phyloP scores from a whole-genome alignment of 2,113 vertebrate species.

The Lichenostomus cassidix region DNA sequence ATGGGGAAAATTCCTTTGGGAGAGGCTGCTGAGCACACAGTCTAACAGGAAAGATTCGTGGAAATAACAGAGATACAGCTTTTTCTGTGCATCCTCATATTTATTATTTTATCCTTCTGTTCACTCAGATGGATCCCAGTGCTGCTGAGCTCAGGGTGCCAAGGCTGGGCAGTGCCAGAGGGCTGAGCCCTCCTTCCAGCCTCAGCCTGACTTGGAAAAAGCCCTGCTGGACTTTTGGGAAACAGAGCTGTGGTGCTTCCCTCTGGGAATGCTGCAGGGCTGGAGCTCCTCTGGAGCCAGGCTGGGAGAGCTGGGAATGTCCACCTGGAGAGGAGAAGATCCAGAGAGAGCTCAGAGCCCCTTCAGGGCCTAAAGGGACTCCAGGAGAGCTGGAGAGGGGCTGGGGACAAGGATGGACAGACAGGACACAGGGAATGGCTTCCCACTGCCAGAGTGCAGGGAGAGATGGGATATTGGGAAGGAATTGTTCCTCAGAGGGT shows the following conservation, averaged over 20 bases:
- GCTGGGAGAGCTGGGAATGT: not conserved
- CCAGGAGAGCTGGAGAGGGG: not conserved
- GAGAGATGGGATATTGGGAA: accelerated
- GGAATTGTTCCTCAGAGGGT: not conserved
- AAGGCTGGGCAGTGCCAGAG: not conserved
- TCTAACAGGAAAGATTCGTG: accelerated
- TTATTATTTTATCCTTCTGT: not conserved
- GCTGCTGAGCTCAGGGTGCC: not conserved
- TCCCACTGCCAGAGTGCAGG: not conserved
- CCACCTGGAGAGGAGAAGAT: not conserved
- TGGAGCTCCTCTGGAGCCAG: not conserved
- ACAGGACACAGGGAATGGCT: not conserved
- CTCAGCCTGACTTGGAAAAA: not conserved
- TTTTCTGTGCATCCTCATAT: not conserved
- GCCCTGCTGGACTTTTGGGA: not conserved
- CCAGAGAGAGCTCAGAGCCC: not conserved
- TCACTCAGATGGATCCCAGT: accelerated
- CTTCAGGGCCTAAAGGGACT: not conserved
- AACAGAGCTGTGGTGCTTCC: not conserved
- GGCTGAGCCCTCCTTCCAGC: not conserved
- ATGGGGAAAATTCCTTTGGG: not conserved
- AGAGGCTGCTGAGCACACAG: not conserved
- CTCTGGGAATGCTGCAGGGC: not conserved
- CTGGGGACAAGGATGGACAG: not conserved
- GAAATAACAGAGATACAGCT: not conserved